phyloP scores from a whole-genome alignment of 1,140 invertebrate genomes.

The Heliconius hewitsoni region DNA sequence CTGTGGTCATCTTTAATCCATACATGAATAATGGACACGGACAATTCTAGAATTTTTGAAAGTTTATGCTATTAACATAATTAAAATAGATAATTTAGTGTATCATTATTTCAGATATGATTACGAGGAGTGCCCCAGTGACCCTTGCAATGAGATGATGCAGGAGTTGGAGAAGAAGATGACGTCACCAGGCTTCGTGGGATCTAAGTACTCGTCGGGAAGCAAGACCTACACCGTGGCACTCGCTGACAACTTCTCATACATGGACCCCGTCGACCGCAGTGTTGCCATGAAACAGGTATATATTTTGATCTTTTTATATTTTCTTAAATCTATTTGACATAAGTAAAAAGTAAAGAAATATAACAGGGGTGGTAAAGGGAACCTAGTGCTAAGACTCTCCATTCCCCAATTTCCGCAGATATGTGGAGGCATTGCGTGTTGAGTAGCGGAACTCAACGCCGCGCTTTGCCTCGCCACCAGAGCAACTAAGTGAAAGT shows the following conservation, averaged over 20 bases:
- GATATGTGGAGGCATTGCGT: no score
- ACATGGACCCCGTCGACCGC: constrained; percentile 43
- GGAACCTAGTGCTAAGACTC: no score
- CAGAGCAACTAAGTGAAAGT: no score
- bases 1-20: no score
- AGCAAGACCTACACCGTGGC: constrained; percentile 41
- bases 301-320: no score
- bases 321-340: no score
- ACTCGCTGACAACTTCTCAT: constrained; percentile 41
- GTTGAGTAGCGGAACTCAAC: no score
- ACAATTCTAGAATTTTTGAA: background rate
- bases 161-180: constrained; percentile 46
- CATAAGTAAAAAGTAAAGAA: no score
- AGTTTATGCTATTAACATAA: background rate
- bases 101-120: constrained; percentile 42
- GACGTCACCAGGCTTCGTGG: constrained; percentile 40
- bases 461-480: no score
- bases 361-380: no score
- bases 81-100: background rate
- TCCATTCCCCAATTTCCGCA: no score
- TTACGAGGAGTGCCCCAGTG: constrained; percentile 51
- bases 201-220: constrained; percentile 29
- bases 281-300: constrained; percentile 95
- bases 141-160: constrained; percentile 51
- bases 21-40: no score